Conservation (phyloP, 2,113 vertebrate species). For the Phalacrocorax aristotelis region DNA sequence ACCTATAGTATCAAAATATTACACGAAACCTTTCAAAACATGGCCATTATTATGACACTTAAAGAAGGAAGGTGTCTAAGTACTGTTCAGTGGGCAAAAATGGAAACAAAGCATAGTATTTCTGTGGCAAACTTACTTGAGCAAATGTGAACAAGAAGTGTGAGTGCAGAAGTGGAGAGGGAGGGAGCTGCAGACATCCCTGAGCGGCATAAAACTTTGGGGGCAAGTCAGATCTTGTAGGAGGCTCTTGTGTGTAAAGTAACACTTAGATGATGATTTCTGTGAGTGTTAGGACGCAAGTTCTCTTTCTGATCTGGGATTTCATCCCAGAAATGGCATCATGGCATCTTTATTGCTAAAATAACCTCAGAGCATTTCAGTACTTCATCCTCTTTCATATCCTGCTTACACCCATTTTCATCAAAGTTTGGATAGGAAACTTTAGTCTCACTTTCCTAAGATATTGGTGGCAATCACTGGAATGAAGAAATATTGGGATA, state of each 20-base stretch:
- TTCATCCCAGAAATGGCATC: background rate
- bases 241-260: background rate
- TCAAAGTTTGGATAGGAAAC: background rate
- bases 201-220: background rate
- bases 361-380: background rate
- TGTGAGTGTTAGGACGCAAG: background rate
- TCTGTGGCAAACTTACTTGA: background rate
- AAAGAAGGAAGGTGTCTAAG: background rate
- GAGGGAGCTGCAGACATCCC: background rate
- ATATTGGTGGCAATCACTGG: background rate
- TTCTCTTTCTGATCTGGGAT: background rate
- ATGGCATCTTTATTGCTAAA: background rate
- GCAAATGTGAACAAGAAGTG: background rate
- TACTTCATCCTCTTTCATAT: background rate
- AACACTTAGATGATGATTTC: background rate
- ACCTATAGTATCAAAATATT: background rate
- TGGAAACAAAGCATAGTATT: background rate
- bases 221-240: background rate
- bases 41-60: background rate
- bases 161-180: accelerated
- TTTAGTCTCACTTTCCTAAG: background rate
- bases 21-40: background rate
- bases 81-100: background rate
- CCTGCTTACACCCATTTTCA: background rate
- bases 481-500: background rate